Conservation (phyloP, 2,797 vertebrate genomes). For the Chloroceryle inda region DNA sequence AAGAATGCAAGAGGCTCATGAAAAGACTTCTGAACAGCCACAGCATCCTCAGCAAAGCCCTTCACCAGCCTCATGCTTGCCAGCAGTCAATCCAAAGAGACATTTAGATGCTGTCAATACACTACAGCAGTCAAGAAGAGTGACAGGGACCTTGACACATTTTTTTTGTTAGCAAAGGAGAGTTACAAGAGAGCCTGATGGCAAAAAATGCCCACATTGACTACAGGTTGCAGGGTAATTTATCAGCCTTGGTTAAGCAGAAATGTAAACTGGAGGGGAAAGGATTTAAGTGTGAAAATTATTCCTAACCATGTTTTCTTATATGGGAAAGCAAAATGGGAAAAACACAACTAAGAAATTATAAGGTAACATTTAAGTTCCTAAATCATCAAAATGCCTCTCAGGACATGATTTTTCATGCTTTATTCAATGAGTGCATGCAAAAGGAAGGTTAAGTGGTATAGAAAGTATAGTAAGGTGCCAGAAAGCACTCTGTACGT, state of each 20-base stretch:
- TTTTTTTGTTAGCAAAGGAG: neutral
- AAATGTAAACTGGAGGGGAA: neutral
- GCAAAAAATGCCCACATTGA: neutral
- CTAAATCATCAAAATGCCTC: constrained; percentile 14
- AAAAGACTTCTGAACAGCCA: neutral
- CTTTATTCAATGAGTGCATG: neutral
- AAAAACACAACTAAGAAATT: neutral
- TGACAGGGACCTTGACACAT: neutral
- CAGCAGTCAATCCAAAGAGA: neutral
- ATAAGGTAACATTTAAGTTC: neutral
- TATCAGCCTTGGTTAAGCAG: neutral
- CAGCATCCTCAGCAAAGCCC: neutral
- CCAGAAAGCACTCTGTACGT: neutral
- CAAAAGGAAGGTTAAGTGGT: neutral
- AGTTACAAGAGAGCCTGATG: neutral
- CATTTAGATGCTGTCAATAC: neutral
- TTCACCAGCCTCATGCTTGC: accelerated
- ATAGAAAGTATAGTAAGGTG: neutral
- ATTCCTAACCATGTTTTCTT: neutral
- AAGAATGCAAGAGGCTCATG: neutral
- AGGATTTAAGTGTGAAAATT: neutral
- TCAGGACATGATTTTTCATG: neutral
- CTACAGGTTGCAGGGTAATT: neutral
- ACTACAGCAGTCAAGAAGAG: neutral
- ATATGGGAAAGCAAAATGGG: neutral